Evolutionary conservation across 2,113 vertebrate species (phyloP).

Genomic region (Eolophus roseicapilla): DNA sequence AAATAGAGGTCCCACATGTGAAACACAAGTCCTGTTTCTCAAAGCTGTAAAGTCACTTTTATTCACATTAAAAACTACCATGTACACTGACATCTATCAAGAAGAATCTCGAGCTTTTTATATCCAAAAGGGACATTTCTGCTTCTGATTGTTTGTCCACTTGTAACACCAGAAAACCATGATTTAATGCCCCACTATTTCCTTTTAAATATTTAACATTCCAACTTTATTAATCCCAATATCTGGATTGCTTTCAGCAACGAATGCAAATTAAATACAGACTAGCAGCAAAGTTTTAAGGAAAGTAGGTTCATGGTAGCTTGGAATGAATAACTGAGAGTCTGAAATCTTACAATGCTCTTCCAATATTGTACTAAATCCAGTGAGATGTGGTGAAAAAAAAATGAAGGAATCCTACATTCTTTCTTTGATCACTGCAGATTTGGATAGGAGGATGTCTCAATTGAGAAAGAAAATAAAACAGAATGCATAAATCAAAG

Average conservation of each 20-base stretch:
- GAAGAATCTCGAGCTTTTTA: background rate
- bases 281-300: background rate
- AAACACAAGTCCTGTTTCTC: background rate
- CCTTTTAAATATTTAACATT: background rate
- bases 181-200: background rate
- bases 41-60: background rate
- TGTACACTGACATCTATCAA: background rate
- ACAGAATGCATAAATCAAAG: background rate
- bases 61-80: background rate
- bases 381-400: background rate
- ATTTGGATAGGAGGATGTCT: background rate
- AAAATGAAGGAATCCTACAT: background rate
- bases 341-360: background rate
- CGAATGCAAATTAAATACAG: background rate
- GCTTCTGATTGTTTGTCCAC: background rate
- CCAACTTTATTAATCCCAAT: background rate
- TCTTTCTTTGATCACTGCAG: background rate
- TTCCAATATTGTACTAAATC: background rate
- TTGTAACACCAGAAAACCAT: background rate
- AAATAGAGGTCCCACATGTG: background rate
- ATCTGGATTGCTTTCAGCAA: background rate
- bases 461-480: background rate
- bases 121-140: background rate
- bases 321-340: background rate
- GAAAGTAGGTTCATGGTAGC: background rate